phyloP scores from a whole-genome alignment of 2,888 invertebrate genomes.

The Caprella mutica region DNA sequence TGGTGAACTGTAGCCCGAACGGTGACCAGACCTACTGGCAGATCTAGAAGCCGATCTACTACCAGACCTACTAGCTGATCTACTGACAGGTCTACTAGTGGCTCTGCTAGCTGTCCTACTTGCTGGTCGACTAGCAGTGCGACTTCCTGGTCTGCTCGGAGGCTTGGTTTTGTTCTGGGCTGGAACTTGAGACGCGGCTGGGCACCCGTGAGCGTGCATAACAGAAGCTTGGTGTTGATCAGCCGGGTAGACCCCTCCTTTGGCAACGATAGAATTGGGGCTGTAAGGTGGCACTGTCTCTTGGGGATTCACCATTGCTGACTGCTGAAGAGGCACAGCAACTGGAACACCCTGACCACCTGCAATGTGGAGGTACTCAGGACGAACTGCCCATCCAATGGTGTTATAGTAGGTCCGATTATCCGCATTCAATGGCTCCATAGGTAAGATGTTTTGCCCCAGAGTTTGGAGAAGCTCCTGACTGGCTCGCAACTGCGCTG shows the following conservation, averaged over 20 bases:
- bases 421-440: constrained; percentile 26
- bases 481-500: constrained; percentile 29
- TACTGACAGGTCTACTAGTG: constrained; percentile 30
- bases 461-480: constrained; percentile 31
- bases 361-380: constrained; percentile 33
- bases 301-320: constrained; percentile 5
- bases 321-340: constrained; percentile 8
- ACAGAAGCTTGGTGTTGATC: constrained; percentile 19
- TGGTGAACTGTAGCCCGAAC: constrained; percentile 34
- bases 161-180: constrained; percentile 23
- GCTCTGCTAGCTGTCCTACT: constrained; percentile 32
- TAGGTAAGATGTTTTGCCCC: no score
- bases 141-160: constrained; percentile 15
- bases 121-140: constrained; percentile 27
- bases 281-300: constrained; percentile 17
- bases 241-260: constrained; percentile 2
- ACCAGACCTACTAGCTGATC: constrained; percentile 34
- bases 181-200: constrained; percentile 19
- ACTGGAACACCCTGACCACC: constrained; percentile 12
- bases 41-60: constrained; percentile 34
- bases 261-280: constrained; percentile 19
- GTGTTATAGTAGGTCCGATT: constrained; percentile 26
- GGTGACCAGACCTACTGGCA: constrained; percentile 34
- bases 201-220: constrained; percentile 28
- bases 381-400: constrained; percentile 33